These are phyloP conservation scores for Holotrichia oblita DNA, from an alignment of 1,140 invertebrate species.

Conservation along the genomic window DNA sequence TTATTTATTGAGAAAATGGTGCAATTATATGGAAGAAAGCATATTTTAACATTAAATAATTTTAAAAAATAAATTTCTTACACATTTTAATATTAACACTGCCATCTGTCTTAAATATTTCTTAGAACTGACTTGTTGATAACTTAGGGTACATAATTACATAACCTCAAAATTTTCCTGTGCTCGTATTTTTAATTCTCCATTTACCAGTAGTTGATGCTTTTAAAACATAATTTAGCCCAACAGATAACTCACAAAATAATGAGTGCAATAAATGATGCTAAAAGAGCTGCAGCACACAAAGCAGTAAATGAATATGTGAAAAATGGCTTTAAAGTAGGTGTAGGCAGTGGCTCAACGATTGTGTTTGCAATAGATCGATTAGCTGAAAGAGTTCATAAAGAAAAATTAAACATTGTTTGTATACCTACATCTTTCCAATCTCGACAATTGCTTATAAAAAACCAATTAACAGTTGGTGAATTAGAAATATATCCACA, in stretches of 20 bases:
- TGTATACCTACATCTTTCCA: slow-evolving; percentile 95
- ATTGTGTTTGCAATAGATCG: slow-evolving; percentile 91
- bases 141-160: too few species aligned
- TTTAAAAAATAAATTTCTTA: too few species aligned
- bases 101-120: too few species aligned
- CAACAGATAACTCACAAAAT: background rate
- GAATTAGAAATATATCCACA: slow-evolving; percentile 85
- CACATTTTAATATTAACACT: too few species aligned
- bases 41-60: too few species aligned
- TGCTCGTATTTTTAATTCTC: too few species aligned
- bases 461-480: slow-evolving; percentile 78
- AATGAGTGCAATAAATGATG: slow-evolving; percentile 52
- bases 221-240: too few species aligned
- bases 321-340: slow-evolving; percentile 79
- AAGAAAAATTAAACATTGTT: slow-evolving; percentile 79
- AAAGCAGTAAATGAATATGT: slow-evolving; percentile 77
- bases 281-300: slow-evolving; percentile 76
- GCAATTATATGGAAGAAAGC: too few species aligned
- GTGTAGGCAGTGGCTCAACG: slow-evolving; percentile 95
- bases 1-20: too few species aligned
- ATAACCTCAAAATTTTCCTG: too few species aligned
- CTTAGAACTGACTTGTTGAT: too few species aligned
- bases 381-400: slow-evolving; percentile 80
- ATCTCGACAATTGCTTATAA: slow-evolving; percentile 82
- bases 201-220: too few species aligned